A percentile compares a stretch with the other conserved stretches of the same genome.
phyloP scores from a whole-genome alignment of 2,888 invertebrate species.

The Parochlus steinenii region DNA sequence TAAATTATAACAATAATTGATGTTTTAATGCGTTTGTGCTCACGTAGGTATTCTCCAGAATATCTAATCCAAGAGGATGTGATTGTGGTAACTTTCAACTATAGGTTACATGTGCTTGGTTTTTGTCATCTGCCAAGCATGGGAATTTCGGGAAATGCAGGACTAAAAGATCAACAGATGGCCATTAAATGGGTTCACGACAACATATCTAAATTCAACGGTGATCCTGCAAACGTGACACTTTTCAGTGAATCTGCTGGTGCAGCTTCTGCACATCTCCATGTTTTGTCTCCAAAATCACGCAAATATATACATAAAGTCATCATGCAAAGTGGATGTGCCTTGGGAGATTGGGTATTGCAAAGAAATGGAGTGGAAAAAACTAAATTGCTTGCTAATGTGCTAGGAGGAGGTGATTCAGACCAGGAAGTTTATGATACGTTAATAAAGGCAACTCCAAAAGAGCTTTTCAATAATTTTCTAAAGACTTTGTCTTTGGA shows the following conservation, averaged over 20 bases:
- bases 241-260: slow-evolving; percentile 29
- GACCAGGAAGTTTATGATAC: slow-evolving; percentile 15
- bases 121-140: slow-evolving; percentile 25
- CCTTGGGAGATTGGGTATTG: slow-evolving; percentile 8
- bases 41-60: slow-evolving; percentile 22
- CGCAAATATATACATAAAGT: slow-evolving; percentile 14
- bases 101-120: slow-evolving; percentile 26
- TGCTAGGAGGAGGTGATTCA: slow-evolving; percentile 18
- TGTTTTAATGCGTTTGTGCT: background rate
- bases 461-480: slow-evolving; percentile 19
- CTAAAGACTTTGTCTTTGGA: slow-evolving; percentile 19
- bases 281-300: slow-evolving; percentile 21
- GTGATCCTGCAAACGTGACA: slow-evolving; percentile 28
- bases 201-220: slow-evolving; percentile 30
- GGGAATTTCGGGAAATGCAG: slow-evolving; percentile 26
- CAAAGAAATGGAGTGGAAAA: slow-evolving; percentile 19
- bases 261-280: slow-evolving; percentile 23
- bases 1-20: background rate
- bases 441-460: slow-evolving; percentile 14
- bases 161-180: slow-evolving; percentile 26
- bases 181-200: slow-evolving; percentile 33
- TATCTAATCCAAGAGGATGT: slow-evolving; percentile 25
- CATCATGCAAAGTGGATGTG: slow-evolving; percentile 10
- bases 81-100: slow-evolving; percentile 26
- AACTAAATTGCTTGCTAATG: slow-evolving; percentile 20